Base-by-base conservation (phyloP, 2,797 vertebrate species). In the Chanos chanos region DNA sequence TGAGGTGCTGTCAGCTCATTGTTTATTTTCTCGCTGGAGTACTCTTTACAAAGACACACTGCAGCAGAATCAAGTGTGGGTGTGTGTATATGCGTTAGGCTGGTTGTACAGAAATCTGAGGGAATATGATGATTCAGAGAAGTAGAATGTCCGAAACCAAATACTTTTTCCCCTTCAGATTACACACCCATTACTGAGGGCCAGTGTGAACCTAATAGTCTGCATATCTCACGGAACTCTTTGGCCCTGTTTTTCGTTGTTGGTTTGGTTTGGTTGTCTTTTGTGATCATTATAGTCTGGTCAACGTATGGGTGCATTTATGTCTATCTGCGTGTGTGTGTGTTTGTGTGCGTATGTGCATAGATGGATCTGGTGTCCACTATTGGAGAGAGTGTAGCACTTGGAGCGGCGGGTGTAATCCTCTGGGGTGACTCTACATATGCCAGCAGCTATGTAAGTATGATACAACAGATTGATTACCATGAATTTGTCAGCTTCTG, bases 331-430 rank as follows among this genome's bases (percentile, higher is more conserved):
- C 22, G 41, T 39, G 52, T 13, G 40, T 39, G 44, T 4, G 34
- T 34, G 7, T 44, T 9, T 56, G 13, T 30, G 43, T 27, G 44
- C n/a, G n/a, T 40, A 37, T 9, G 37, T 40, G 37, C 76, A 10
- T 61, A 94, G 92, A 86, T 55, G 5, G 91, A 94, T 77, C 74
- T 94, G 70, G 81, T 91, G 49, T 89, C 89, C 58, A 92, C 91
- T 30, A 91, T 94, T 4, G 92, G 91, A 4, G 90, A 93, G 76
- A 92, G 91, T 24, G 91, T 95, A 0, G 94, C 96, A 0, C 83
- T 97, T 56, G 96, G 96, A 40, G 94, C 92, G 1, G 95, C 95
- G 0, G 96, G 96, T 7, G 88, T 94, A 33, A 96, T 99, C 77
- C 89, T 98, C 68, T 98, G 96, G 95, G 96, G 94, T 0, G 94